Percentiles rank a stretch among this genome's conserved stretches.
Conservation (phyloP, 2,113 vertebrate species). For the Macroglossus sobrinus region DNA sequence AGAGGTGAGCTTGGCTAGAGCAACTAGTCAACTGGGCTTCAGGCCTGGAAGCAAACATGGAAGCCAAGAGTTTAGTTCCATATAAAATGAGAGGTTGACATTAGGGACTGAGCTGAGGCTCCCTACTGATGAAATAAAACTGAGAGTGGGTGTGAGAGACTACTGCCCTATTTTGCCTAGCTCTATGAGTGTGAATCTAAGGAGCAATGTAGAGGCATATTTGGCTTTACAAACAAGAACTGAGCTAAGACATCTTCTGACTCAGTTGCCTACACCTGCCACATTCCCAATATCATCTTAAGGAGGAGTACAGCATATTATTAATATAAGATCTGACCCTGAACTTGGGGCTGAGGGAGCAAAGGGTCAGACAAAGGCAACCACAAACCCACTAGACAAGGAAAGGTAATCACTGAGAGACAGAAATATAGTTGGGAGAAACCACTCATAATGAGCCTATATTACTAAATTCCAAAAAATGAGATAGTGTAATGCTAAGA, state of each 20-base stretch:
- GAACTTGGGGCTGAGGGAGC: not conserved
- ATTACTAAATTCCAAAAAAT: not conserved
- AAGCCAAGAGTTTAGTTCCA: not conserved
- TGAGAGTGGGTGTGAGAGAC: not conserved
- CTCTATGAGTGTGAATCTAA: not conserved
- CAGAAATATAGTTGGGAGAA: not conserved
- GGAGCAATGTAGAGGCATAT: not conserved
- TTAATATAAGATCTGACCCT: not conserved
- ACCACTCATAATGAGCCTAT: not conserved
- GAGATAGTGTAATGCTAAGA: not conserved
- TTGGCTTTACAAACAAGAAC: not conserved
- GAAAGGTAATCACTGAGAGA: not conserved
- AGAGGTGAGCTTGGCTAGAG: not conserved
- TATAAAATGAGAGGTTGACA: not conserved
- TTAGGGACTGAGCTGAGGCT: not conserved
- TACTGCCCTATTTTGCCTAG: not conserved
- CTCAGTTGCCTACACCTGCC: not conserved
- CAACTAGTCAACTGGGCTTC: not conserved
- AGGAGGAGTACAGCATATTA: not conserved
- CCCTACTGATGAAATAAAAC: not conserved
- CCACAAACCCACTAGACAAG: not conserved
- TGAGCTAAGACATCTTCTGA: not conserved
- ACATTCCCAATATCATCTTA: not conserved
- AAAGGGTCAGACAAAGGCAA: not conserved
- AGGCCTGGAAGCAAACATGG: not conserved